Percentiles rank a stretch among this genome's conserved stretches.
phyloP scores from a whole-genome alignment of 2,113 vertebrate genomes.

The Heterotilapia buettikoferi region DNA sequence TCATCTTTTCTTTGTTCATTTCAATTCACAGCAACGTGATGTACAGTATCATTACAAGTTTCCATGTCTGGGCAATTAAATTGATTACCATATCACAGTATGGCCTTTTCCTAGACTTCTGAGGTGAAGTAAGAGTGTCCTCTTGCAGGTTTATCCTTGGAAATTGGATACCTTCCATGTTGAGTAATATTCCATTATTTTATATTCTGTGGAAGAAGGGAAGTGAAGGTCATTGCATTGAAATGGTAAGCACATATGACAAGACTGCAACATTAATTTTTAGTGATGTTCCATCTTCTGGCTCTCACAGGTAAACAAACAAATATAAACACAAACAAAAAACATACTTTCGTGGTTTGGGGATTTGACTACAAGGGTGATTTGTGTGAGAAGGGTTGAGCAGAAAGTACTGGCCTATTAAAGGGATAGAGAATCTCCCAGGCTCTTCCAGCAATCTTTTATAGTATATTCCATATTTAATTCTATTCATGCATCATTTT shows the following conservation, averaged over 20 bases:
- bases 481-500: neutral
- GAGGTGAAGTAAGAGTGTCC: neutral
- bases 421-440: neutral
- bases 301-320: neutral
- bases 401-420: neutral
- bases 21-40: neutral
- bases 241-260: neutral
- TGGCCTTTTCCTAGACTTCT: neutral
- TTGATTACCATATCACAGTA: neutral
- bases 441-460: neutral
- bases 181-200: neutral
- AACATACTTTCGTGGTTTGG: neutral
- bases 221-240: neutral
- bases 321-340: neutral
- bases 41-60: neutral
- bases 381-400: neutral
- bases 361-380: neutral
- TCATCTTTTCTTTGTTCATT: neutral
- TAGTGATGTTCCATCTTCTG: neutral
- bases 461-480: neutral
- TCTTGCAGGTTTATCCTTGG: neutral
- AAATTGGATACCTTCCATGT: neutral
- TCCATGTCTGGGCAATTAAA: neutral
- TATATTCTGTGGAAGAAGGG: neutral
- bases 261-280: neutral